Base-by-base conservation (phyloP, 2,113 vertebrate genomes). In the Ibidorhyncha struthersii region DNA sequence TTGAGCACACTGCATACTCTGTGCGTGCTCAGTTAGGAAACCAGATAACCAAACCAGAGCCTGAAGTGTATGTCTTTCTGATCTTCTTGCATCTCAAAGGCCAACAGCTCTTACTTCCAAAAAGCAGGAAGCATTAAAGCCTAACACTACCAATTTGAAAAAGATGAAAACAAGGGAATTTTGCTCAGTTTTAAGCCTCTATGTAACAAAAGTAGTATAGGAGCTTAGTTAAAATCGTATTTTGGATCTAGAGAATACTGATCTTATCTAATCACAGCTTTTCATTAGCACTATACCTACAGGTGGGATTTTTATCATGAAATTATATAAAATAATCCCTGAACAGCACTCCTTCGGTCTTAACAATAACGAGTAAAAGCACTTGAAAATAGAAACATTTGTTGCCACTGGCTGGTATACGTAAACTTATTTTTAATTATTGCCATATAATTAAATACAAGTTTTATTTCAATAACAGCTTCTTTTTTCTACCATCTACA, bases 1-100 rank as follows among this genome's bases (percentile, higher is more conserved):
- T 7, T 7, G 11, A 66, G 40, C 47, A 25, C 0, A 2, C 5
- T 34, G 9, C 12, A 29, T 11, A 15, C 14, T 25, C 41, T 30
- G 20, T 1, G 3, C 67, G 25, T 16, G 12, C 8, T 38, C 34
- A n/a, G 36, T 9, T 7, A 38, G 52, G 38, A 59, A 70, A 63
- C 3, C 16, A 38, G n/a, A 38, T 9, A 41, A 53, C 30, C 20
- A 66, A 41, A 65, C 14, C 22, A 79, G 53, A 58, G 41, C 25
- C 49, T 45, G 1, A 77, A 72, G 52, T 10, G 4, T 7, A 55
- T 16, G 18, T 14, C 65, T 41, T 41, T 23, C 10, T 53, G 34
- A 58, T 25, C 36, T 17, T 47, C 36, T 17, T 47, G 43, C 20
- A 43, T 21, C 27, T 49, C 61, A 45, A 49, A 65, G 43, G 22